Base-by-base conservation (phyloP, 2,888 invertebrate genomes). In the Lymantria monacha region DNA sequence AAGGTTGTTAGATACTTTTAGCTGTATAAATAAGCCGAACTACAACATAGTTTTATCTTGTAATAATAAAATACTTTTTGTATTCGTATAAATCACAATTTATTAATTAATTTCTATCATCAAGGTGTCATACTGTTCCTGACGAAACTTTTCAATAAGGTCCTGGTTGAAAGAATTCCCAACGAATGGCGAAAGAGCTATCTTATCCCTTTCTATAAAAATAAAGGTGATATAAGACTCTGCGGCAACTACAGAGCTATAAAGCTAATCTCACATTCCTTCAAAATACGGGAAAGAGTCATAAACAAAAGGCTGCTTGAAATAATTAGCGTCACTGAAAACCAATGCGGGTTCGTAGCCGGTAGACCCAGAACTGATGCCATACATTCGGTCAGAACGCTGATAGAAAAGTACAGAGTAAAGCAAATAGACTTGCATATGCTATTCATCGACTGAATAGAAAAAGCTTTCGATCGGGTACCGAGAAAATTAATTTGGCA, bases 211-310 rank as follows among this genome's bases (percentile, higher is more conserved):
- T 56, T 30, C n/a, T 59, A 50, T 31, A 54, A 59, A 49, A 46
- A 48, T 10, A 60, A 57, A 30, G 57, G 53, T 9, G 55, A 55
- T 57, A 55, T 30, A 30, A 30, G 30, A 30, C 5, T 7, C 30
- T 30, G 9, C 12, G 48, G 46, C 9, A 60, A 53, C 13, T 57
- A 60, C 38, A 49, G 51, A 14, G 55, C 38, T 10, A 60, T 60
- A 8, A 60, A 60, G 12, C 30, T 57, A 0, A 60, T 48, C 9
- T 57, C 57, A 12, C 60, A 60, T 22, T 52, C 51, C 11, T 42
- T 56, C 11, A 57, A 60, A 38, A 57, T 48, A 1, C 47, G 51
- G 48, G 44, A 46, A 46, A 49, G 30, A 3, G 30, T 47, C 1
- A 3, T 47, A 3, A 33, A 13, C 3, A 36, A 14, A 1, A 30